A percentile compares a stretch with the other conserved stretches of the same genome.
Evolutionary conservation across 2,797 vertebrate species (phyloP).

Genomic region (Clarias pachynema): DNA sequence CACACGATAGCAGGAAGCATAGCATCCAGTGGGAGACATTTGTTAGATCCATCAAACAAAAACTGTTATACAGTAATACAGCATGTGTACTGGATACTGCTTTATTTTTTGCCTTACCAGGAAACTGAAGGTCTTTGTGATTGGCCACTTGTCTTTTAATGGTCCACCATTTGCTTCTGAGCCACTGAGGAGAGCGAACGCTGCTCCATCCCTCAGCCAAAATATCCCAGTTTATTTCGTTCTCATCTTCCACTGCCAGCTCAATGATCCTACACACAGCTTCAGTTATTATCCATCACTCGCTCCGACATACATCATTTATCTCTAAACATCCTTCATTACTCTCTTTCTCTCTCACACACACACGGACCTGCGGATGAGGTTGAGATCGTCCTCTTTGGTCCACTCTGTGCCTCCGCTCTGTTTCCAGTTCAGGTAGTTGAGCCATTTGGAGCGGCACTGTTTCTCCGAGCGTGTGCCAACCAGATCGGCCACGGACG

Average conservation of each 20-base stretch:
- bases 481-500: slow-evolving; percentile 90
- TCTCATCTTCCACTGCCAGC: slow-evolving; percentile 91
- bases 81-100: neutral
- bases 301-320: slow-evolving; percentile 82
- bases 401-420: slow-evolving; percentile 98
- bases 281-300: neutral
- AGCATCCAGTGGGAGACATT: too few relatives aligned
- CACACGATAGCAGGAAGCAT: too few relatives aligned
- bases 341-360: neutral
- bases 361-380: slow-evolving; percentile 75
- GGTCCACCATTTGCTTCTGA: slow-evolving; percentile 99
- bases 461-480: slow-evolving; percentile 97
- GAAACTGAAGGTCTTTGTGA: slow-evolving; percentile 95
- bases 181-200: slow-evolving; percentile 97
- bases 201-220: slow-evolving; percentile 96
- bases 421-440: slow-evolving; percentile 99
- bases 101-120: slow-evolving; percentile 28
- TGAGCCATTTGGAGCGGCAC: slow-evolving; percentile 98
- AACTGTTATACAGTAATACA: neutral
- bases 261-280: slow-evolving; percentile 84
- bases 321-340: slow-evolving; percentile 53
- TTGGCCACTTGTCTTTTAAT: slow-evolving; percentile 98
- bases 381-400: slow-evolving; percentile 95
- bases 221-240: slow-evolving; percentile 95
- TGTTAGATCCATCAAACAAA: neutral